Evolutionary conservation across 2,113 vertebrate genomes (phyloP).

Genomic region (Paramormyrops kingsleyae): DNA sequence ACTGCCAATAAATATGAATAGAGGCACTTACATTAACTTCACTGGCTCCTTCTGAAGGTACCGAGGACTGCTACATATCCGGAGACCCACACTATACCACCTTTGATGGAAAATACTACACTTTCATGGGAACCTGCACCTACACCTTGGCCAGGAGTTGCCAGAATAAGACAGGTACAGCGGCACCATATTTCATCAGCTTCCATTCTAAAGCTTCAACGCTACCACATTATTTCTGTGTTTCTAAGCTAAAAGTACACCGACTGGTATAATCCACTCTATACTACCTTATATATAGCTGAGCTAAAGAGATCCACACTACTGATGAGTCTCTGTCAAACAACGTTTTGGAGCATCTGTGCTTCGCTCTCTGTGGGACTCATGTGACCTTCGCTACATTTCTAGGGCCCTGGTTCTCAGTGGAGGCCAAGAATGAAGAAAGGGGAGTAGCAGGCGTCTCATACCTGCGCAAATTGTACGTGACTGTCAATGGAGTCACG

Average conservation of each 20-base stretch:
- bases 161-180: constrained; percentile 52
- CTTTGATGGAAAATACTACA: constrained; percentile 67
- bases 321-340: not conserved
- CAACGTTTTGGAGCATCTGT: not conserved
- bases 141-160: constrained; percentile 66
- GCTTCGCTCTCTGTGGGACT: not conserved
- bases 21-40: not conserved
- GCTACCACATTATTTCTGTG: not conserved
- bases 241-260: not conserved
- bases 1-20: not conserved
- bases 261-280: not conserved
- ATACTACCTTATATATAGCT: not conserved
- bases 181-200: not conserved
- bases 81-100: constrained; percentile 79
- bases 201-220: not conserved
- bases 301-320: not conserved
- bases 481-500: constrained; percentile 54
- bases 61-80: constrained; percentile 64
- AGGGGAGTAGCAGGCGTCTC: constrained; percentile 53
- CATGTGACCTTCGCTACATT: not conserved
- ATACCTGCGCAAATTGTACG: constrained; percentile 59
- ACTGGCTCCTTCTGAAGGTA: constrained; percentile 38
- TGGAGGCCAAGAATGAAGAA: constrained; percentile 67
- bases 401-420: constrained; percentile 66
- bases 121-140: constrained; percentile 80